phyloP scores from a whole-genome alignment of 2,888 invertebrate species.

The Oscheius sp. region DNA sequence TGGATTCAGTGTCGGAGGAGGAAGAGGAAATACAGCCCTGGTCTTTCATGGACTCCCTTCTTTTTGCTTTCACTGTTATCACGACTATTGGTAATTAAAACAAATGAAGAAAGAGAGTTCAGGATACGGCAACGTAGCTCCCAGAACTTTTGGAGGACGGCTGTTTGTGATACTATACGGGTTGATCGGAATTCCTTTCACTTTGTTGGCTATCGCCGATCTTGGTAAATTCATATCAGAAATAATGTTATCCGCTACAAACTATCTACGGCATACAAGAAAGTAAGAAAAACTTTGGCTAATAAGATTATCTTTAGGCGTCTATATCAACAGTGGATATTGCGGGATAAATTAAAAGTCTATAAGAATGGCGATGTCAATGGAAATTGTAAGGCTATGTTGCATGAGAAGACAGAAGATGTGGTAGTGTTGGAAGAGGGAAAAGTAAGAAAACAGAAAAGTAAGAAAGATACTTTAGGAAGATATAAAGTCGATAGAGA shows the following conservation, averaged over 20 bases:
- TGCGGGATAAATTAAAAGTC: constrained; percentile 24
- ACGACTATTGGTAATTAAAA: constrained; percentile 64
- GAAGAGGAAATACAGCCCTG: constrained; percentile 46
- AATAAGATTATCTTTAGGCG: no score
- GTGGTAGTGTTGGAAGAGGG: constrained; percentile 42
- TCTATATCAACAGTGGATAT: constrained; percentile 1
- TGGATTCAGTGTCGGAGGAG: constrained; percentile 33
- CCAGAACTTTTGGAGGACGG: constrained; percentile 63
- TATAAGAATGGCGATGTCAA: constrained; percentile 31
- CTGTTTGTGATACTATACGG: constrained; percentile 67
- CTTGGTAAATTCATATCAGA: constrained; percentile 68
- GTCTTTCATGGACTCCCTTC: constrained; percentile 65
- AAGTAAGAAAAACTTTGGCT: constrained; percentile 40
- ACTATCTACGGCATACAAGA: constrained; percentile 33
- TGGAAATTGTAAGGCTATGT: constrained; percentile 32
- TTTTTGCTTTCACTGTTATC: constrained; percentile 68
- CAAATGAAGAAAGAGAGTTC: no score
- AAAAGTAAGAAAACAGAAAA: not conserved
- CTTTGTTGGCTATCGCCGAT: constrained; percentile 68
- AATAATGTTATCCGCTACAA: constrained; percentile 49
- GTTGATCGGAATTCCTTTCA: constrained; percentile 67
- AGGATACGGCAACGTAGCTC: constrained; percentile 69
- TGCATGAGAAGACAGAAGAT: constrained; percentile 36
- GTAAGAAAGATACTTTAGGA: not conserved
- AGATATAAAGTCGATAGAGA: constrained; percentile 4